Base-by-base conservation (phyloP, 30 jellyfish, hydroid and myxozoan species). In the Clytia hemisphaerica region DNA sequence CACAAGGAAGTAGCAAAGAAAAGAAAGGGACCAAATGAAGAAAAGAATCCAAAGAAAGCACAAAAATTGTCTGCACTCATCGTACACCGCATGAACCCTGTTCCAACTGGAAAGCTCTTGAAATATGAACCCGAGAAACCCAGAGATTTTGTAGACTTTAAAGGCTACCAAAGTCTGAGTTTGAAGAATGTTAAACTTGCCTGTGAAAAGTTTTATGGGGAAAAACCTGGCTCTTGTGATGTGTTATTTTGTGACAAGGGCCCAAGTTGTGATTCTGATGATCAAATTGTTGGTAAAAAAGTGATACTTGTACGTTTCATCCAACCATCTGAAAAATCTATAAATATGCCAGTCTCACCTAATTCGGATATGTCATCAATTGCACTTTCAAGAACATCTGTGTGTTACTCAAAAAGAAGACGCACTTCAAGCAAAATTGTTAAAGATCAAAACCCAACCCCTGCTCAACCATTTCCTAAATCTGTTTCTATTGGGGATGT, bases 141-240 rank as follows among this genome's bases (percentile, higher is more conserved):
- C 16, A 33, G 83, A 36, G 83, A 71, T 14, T 71, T 71, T 57
- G 83, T 71, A 4, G 83, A 71, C 73, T 71, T 71, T 47, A 32
- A 61, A 27, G n/a, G 37, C 29, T 71, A 49, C 55, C 35, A 71
- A 51, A 18, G 33, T 34, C 6, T 48, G 50, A 28, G 73, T 2
- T 21, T 71, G 42, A 28, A 71, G 27, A 71, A 71, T 49, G 42
- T 71, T 28, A 71, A 71, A 32, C 53, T 25, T 28, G 83, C 83
- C 27, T 49, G 83, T 31, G 83, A 50, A 61, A 25, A 19, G 40
- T 71, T 26, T 40, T 49, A 71, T 55, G 83, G 48, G 32, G 59
- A 40, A 10, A 62, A 72, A 48, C 37, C 30, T 2, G 85, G 85
- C 58, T 73, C 85, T 57, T 75, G 88, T 48, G 81, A 75, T 35